Base-by-base conservation (phyloP, 2,797 vertebrate genomes). In the Tokudaia tokunoshimensis region DNA sequence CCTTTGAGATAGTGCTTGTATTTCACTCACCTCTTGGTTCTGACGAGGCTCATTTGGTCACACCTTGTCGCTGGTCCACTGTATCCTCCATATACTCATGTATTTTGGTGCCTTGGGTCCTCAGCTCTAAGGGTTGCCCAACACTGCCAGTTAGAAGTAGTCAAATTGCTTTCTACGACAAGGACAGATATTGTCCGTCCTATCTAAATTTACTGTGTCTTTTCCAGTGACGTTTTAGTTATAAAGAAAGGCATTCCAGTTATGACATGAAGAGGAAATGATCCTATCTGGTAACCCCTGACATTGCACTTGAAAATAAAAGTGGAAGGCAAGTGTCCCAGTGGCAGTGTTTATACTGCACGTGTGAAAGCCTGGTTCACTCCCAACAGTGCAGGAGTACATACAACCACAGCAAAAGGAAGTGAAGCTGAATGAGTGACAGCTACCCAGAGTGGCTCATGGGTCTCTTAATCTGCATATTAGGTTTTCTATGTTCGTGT, bases 201-300 rank as follows among this genome's bases (percentile, higher is more conserved):
- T 59, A 79, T 41, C 26, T 91, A 75, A 61, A 81, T 57, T 78
- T 84, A 7, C 55, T 15, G 1, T 83, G 89, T 72, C 74, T 94
- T 96, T 92, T 41, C 87, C 50, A 52, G 9, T 88, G 24, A 82
- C 34, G 6, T 82, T 92, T 97, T 84, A 94, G 22, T 76, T 59
- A n/a, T 34, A 89, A 94, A 94, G 57, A 88, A 79, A 89, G 70
- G 4, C 57, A 91, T 94, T 47, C n/a, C 83, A 95, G 50, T 50
- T 70, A 22, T 31, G 87, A 57, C 63, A 78, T 83, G 55, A 74
- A 91, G 91, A 96, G 50, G 44, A 55, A 67, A 96, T 76, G 44
- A 52, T 96, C 63, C 22, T 79, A 89, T 76, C 85, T 75, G 57
- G 61, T 78, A 81, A 79, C n/a, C 15, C 50, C 81, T 75, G 44